phyloP scores from a whole-genome alignment of 2,888 invertebrate species.

The Drosophila dives region DNA sequence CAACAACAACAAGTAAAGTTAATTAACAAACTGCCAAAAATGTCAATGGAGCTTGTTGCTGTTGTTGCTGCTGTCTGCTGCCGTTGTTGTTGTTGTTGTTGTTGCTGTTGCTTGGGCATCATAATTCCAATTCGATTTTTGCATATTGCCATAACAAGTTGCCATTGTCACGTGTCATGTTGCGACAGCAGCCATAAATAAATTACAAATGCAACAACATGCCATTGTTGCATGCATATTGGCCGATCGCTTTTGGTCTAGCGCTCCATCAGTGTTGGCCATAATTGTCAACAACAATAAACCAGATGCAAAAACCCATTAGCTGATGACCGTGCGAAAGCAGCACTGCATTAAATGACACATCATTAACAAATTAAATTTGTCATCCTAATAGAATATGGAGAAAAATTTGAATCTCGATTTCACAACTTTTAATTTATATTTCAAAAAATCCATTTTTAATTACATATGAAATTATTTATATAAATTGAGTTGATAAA shows the following conservation, averaged over 20 bases:
- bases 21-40: constrained; percentile 84
- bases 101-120: constrained; percentile 65
- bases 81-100: constrained; percentile 31
- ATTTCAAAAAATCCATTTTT: not conserved
- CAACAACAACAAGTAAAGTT: constrained; percentile 76
- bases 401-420: not conserved
- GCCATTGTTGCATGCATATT: constrained; percentile 65
- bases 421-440: not conserved
- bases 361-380: constrained; percentile 70
- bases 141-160: constrained; percentile 81
- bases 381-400: constrained; percentile 30
- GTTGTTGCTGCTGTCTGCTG: constrained; percentile 31
- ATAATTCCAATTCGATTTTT: constrained; percentile 79
- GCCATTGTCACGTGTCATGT: constrained; percentile 81
- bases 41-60: constrained; percentile 67
- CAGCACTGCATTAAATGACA: constrained; percentile 32
- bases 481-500: not conserved
- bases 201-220: constrained; percentile 75
- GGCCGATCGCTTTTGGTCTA: constrained; percentile 54
- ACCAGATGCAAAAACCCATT: constrained; percentile 46
- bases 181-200: constrained; percentile 76
- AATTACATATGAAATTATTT: not conserved
- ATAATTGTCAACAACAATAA: constrained; percentile 78
- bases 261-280: constrained; percentile 45
- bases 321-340: constrained; percentile 56